These are phyloP conservation scores for Toxotes jaculatrix DNA, from an alignment of 2,113 vertebrate species.

Conservation along the genomic window DNA sequence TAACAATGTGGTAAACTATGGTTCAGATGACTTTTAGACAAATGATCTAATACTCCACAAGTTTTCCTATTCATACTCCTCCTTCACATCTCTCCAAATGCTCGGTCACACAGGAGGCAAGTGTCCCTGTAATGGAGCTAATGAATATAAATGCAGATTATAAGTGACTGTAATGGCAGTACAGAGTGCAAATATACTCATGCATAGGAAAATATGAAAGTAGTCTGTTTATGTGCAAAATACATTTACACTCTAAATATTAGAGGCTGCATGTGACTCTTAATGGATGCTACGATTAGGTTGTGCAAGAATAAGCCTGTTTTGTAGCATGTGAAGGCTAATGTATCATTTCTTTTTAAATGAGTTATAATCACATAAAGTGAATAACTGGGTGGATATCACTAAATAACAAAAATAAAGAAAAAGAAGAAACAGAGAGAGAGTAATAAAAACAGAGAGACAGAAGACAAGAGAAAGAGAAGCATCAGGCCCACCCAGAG, in stretches of 20 bases:
- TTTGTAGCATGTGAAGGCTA: neutral
- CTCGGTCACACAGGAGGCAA: neutral
- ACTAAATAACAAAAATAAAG: neutral
- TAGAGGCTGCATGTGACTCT: neutral
- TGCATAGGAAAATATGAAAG: neutral
- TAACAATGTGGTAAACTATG: neutral
- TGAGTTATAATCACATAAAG: neutral
- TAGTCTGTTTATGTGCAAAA: neutral
- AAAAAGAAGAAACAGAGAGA: neutral
- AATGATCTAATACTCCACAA: neutral
- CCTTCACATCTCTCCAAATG: neutral
- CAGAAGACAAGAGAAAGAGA: slow-evolving; percentile 17
- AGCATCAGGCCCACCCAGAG: slow-evolving; percentile 48
- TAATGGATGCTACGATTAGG: neutral
- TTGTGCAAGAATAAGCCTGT: neutral
- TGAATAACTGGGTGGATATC: neutral
- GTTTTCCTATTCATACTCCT: neutral
- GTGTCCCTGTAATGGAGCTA: neutral
- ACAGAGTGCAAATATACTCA: neutral
- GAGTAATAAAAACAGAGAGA: neutral
- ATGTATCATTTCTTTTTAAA: neutral
- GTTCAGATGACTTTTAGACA: neutral
- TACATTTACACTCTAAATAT: neutral
- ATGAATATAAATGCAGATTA: neutral
- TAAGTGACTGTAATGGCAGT: neutral